Conservation (phyloP, 2,113 vertebrate genomes). For the Platysternon megacephalum region DNA sequence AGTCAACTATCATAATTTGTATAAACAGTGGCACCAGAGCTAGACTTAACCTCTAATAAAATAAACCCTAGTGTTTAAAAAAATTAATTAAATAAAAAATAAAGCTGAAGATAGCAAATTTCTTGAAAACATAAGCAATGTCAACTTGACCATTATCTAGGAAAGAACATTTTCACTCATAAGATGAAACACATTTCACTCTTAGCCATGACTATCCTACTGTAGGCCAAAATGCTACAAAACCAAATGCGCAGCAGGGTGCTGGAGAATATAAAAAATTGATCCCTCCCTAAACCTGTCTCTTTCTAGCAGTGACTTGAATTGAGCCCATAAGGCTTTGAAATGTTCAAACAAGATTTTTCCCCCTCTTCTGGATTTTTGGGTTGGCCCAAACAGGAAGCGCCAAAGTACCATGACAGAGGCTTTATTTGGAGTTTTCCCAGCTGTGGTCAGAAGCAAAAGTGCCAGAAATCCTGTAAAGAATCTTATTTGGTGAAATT, state of each 20-base stretch:
- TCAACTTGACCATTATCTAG: not conserved
- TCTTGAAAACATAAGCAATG: not conserved
- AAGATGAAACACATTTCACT: rapidly evolving
- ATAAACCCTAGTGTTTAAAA: not conserved
- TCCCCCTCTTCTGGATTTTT: not conserved
- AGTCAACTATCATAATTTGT: not conserved
- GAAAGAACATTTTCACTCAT: not conserved
- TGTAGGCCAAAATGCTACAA: not conserved
- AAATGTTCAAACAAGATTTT: not conserved
- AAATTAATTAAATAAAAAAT: not conserved
- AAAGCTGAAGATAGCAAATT: not conserved
- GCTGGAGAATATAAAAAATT: not conserved
- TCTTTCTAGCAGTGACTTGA: not conserved
- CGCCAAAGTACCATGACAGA: not conserved
- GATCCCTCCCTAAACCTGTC: not conserved
- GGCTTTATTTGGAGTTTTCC: not conserved
- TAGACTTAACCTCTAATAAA: not conserved
- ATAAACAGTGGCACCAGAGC: not conserved
- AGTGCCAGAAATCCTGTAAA: not conserved
- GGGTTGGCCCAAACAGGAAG: not conserved
- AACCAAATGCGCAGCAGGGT: not conserved
- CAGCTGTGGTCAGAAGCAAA: not conserved
- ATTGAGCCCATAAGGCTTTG: not conserved
- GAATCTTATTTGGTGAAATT: not conserved
- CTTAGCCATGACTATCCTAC: rapidly evolving